Conservation (phyloP, 2,888 invertebrate species). For the Drosophila mercatorum region DNA sequence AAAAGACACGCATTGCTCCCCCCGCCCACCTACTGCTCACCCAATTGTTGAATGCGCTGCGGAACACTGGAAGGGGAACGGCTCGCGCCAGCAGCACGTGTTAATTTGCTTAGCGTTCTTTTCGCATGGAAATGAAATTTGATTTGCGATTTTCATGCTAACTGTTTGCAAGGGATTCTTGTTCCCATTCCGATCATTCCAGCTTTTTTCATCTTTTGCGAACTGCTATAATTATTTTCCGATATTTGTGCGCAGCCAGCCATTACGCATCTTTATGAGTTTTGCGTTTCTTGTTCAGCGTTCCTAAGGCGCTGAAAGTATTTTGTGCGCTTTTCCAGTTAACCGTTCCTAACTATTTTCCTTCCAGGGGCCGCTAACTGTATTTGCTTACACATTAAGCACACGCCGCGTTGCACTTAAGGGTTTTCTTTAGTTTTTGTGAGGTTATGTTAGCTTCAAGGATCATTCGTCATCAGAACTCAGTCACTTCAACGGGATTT, state of each 20-base stretch:
- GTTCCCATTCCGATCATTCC: constrained; percentile 7
- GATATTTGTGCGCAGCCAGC: constrained; percentile 83
- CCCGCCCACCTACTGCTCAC: not conserved
- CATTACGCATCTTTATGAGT: constrained; percentile 84
- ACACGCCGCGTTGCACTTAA: constrained; percentile 1
- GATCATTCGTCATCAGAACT: not conserved
- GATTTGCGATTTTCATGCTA: constrained; percentile 2
- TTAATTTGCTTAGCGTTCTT: constrained; percentile 22
- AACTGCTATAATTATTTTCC: constrained; percentile 79
- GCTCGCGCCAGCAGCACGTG: constrained; percentile 45
- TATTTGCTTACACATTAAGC: not conserved
- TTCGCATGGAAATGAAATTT: not conserved
- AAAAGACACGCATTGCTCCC: constrained; percentile 43
- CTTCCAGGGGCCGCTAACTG: not conserved
- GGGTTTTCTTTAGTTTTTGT: too few species aligned
- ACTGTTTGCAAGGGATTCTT: not conserved
- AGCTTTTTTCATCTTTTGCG: constrained; percentile 1
- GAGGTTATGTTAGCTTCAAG: not conserved
- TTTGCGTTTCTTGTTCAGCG: constrained; percentile 59
- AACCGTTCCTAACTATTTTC: not conserved
- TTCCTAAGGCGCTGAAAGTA: constrained; percentile 24
- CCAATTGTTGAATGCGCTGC: constrained; percentile 77
- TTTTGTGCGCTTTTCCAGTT: constrained; percentile 31
- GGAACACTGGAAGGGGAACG: constrained; percentile 26
- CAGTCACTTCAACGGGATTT: not conserved